Evolutionary conservation across 30 jellyfish, hydroid and myxozoan species (phyloP).

Genomic region (Hydractinia symbiolongicarpus): DNA sequence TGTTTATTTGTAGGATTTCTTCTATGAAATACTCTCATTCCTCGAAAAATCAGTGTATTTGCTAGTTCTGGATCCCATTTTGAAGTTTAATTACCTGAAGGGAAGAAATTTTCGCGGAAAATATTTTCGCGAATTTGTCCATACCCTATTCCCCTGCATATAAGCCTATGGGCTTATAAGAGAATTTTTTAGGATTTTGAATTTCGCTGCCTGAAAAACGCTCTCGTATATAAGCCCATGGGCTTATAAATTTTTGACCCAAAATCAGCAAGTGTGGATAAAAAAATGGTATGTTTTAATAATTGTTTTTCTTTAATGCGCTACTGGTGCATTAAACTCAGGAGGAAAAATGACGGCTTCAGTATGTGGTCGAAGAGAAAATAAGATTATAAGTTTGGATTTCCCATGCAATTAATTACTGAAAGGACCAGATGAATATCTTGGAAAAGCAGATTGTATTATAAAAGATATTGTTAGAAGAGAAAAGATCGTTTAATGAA

Average conservation of each 20-base stretch:
- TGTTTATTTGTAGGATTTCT: no score
- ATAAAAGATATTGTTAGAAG: neutral
- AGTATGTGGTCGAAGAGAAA: conserved; percentile 12
- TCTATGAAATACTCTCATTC: no score
- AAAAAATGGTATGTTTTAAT: neutral
- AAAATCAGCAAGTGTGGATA: conserved; percentile 9
- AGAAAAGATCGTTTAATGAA: neutral
- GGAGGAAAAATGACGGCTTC: neutral
- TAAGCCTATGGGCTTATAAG: conserved; percentile 6
- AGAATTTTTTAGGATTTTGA: neutral
- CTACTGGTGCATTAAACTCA: conserved; percentile 24
- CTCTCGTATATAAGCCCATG: conserved; percentile 8
- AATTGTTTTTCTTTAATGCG: neutral
- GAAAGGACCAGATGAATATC: conserved; percentile 9
- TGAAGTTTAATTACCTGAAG: no score
- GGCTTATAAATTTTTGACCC: conserved; percentile 8
- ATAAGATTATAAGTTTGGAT: neutral
- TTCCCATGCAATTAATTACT: neutral
- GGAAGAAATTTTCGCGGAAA: no score
- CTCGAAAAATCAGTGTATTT: no score
- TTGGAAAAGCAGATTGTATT: conserved; percentile 8
- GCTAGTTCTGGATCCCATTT: no score
- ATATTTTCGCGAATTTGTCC: no score
- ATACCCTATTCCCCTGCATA: conserved; percentile 4
- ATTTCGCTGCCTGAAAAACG: conserved; percentile 11